Base-by-base conservation (phyloP, 2,113 vertebrate species). In the Canis aureus region DNA sequence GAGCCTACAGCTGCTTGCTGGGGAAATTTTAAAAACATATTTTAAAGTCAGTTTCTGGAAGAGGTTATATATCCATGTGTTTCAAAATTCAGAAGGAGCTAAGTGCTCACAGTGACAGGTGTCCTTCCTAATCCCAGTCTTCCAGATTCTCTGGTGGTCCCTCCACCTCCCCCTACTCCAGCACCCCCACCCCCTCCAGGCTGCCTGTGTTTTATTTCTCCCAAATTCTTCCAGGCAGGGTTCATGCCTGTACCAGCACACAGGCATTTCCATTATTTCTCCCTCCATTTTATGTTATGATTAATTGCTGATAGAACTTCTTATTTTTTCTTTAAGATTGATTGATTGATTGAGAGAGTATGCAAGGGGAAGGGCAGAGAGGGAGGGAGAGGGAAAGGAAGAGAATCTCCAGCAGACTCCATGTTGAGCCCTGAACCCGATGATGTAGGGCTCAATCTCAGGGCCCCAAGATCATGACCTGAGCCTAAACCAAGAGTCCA, bases 41-140 rank as follows among this genome's bases (percentile, higher is more conserved):
- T 91, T 94, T 86, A 69, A 97, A 92, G 84, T 73, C 76, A 59
- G n/a, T 51, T 74, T 95, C 94, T 82, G 57, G 73, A 62, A 66
- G 15, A 51, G 23, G 23, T 87, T 89, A 22, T 81, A 35, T 6
- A 73, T 59, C 62, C 38, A 80, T 19, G 57, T 19, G 35, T 96
- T 90, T 87, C 64, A 29, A 12, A 87, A 82, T 67, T 79, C 62
- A 57, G 83, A 84, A 97, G n/a, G 66, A 57, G 43, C 27, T 32
- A 69, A 59, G 66, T 35, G 49, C 57, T 78, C 17, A 3, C 10
- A 71, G 43, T 78, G 64, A 71, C 80, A 59, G 19, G 10, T 38
- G 6, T 64, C 49, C 51, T 82, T 80, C 25, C 32, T n/a, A 49
- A 17, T 49, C 53, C 10, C 4, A 80, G 74, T 22, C 32, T 32